These are phyloP conservation scores for Taxidea taxus DNA, from an alignment of 2,113 vertebrate genomes.

Conservation along the genomic window DNA sequence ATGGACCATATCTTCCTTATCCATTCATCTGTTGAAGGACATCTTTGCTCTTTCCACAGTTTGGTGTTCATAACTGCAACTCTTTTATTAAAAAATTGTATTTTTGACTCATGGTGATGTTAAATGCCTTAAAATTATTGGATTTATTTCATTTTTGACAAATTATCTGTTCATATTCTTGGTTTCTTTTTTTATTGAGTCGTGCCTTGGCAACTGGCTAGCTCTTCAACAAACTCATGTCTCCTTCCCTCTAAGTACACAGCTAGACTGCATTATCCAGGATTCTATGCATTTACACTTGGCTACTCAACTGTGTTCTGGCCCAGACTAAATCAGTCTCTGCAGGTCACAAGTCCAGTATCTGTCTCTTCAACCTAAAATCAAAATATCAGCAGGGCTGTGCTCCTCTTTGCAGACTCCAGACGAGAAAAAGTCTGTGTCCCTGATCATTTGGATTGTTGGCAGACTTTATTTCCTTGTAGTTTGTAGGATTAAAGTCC, in stretches of 20 bases:
- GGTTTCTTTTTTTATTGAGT: not conserved
- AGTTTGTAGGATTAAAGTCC: not conserved
- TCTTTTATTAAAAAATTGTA: not conserved
- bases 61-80: no score
- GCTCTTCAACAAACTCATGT: not conserved
- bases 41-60: no score
- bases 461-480: not conserved
- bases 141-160: conserved; percentile 2
- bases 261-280: not conserved
- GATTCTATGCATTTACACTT: not conserved
- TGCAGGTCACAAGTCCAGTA: not conserved
- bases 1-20: no score
- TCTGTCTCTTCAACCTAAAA: not conserved
- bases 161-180: not conserved
- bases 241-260: not conserved
- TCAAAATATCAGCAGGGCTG: not conserved
- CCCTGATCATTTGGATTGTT: not conserved
- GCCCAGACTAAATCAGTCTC: not conserved
- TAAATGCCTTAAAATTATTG: conserved; percentile 7
- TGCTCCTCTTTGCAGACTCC: not conserved
- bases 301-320: not conserved
- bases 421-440: not conserved
- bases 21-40: no score
- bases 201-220: not conserved
- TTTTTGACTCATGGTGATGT: conserved; percentile 45